Percentiles rank a stretch among this genome's conserved stretches.
These are phyloP conservation scores for Parelbella ahira DNA, from an alignment of 2,888 invertebrate species.

Conservation along the genomic window DNA sequence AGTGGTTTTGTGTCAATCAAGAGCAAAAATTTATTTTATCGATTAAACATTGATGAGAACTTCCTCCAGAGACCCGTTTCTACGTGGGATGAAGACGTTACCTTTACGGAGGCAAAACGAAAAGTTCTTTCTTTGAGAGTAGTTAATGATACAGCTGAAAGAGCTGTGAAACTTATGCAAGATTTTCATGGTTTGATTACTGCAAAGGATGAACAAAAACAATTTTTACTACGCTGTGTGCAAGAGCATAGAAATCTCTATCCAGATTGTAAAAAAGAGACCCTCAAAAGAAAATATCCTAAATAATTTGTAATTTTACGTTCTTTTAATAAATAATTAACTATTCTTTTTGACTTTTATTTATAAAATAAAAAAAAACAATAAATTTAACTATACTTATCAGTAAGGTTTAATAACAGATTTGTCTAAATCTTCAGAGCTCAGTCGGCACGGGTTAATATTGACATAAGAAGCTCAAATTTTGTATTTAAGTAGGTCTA, in stretches of 20 bases:
- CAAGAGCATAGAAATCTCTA: background rate
- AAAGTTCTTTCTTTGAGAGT: background rate
- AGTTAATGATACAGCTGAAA: background rate
- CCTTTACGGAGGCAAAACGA: no score
- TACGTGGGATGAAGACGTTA: no score
- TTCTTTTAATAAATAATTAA: background rate
- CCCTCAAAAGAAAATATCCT: background rate
- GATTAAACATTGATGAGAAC: no score
- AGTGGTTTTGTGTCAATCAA: no score
- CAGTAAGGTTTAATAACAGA: no score
- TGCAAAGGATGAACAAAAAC: background rate
- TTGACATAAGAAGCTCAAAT: no score
- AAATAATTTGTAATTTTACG: background rate
- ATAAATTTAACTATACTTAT: no score
- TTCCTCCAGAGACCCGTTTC: no score
- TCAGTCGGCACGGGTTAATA: no score
- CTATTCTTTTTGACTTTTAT: background rate
- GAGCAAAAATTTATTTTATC: no score
- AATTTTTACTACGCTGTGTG: background rate
- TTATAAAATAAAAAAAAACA: background rate
- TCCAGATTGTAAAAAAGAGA: background rate
- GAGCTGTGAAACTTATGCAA: background rate
- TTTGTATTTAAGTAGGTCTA: no score
- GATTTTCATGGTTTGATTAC: background rate
- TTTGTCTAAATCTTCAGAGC: no score